Percentiles rank a stretch among this genome's conserved stretches.
phyloP scores from a whole-genome alignment of 2,888 invertebrate species.

The Cryptops parisi region DNA sequence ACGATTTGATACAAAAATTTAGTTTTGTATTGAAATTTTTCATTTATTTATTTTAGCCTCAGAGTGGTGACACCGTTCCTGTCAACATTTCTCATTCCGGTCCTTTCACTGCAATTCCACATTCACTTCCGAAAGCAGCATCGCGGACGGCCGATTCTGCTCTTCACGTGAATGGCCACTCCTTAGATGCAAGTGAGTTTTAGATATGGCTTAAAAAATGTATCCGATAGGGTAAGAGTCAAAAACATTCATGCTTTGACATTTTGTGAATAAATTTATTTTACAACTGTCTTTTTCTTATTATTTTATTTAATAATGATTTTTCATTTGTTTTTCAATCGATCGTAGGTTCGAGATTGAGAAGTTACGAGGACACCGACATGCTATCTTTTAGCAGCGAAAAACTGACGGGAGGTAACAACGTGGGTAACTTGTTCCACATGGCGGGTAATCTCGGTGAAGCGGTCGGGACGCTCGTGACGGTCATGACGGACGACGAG shows the following conservation, averaged over 20 bases:
- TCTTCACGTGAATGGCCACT: constrained; percentile 11
- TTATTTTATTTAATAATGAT: neutral
- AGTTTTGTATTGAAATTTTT: neutral
- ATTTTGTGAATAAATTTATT: neutral
- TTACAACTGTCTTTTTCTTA: neutral
- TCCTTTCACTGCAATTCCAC: constrained; percentile 18
- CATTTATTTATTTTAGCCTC: constrained; percentile 19
- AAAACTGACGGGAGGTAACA: constrained; percentile 34
- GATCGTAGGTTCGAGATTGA: neutral
- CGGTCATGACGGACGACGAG: constrained; percentile 70
- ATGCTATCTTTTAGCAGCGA: constrained; percentile 13
- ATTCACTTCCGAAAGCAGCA: constrained; percentile 16
- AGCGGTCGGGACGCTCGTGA: constrained; percentile 76
- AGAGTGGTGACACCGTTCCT: constrained; percentile 20
- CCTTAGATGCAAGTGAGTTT: constrained; percentile 13
- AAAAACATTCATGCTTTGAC: neutral
- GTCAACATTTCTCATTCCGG: constrained; percentile 14
- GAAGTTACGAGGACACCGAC: neutral
- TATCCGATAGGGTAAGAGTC: too few species aligned
- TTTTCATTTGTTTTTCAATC: neutral
- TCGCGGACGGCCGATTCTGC: constrained; percentile 1
- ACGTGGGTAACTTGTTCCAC: constrained; percentile 57
- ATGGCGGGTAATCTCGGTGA: constrained; percentile 74
- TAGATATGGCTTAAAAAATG: too few species aligned
- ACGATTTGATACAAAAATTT: too few species aligned